Evolutionary conservation across 2,797 vertebrate genomes (phyloP), one percentile per base, ranked within the genome.

Genomic region (Gallinago stenura): DNA sequence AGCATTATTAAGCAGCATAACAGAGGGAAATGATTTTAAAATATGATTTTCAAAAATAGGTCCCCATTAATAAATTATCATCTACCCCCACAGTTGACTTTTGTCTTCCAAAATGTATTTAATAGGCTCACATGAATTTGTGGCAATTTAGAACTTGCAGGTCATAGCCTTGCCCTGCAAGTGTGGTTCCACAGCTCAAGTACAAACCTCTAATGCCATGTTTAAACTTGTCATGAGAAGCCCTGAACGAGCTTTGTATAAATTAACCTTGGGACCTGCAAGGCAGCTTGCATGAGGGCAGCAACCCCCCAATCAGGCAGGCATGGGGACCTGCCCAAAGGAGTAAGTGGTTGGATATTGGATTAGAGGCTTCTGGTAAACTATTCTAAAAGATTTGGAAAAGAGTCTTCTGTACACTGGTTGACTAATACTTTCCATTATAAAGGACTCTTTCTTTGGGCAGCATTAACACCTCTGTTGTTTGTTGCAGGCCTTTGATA

Each of bases 401-500:
- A 70, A 84, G 66, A 16, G 53, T 94, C 43, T 51, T 7, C 33
- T 9, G 22, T n/a, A 10, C 46, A 65, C 73, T 61, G 82, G 25
- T 86, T 95, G 91, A 93, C 69, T 83, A 79, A 96, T 11, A 28
- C 60, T 95, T 96, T 94, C 87, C 95, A 95, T 93, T 73, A n/a
- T 66, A 58, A 60, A 88, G 26, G 80, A 39, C 37, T 95, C 56
- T 91, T 80, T 86, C 94, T 72, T 13, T 33, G 77, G 93, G 80
- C 94, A 96, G 87, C 56, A 33, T 87, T 73, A 68, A 64, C 94
- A 90, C 83, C 79, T 93, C 76, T 57, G 76, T 4, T 68, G 48
- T 58, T 91, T 56, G 72, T 68, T 58, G 76, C 87, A 85, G 68
- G 41, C 76, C 95, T 96, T 96, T 97, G 94, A 93, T 96, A 79